Evolutionary conservation across 2,888 invertebrate genomes (phyloP).

Genomic region (Lasioglossum figueresi): DNA sequence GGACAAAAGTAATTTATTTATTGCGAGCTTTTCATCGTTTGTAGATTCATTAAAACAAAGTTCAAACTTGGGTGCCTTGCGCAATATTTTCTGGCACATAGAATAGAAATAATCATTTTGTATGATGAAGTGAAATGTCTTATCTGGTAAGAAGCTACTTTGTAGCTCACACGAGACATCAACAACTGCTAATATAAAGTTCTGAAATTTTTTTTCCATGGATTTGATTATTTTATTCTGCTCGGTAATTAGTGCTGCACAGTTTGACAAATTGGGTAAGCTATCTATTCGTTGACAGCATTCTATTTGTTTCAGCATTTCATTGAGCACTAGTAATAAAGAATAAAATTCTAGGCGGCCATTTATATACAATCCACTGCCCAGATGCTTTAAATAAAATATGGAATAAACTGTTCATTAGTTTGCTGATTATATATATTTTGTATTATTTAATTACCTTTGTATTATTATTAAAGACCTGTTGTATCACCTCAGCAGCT

Average conservation of each 20-base stretch:
- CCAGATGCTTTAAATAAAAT: conserved; percentile 40
- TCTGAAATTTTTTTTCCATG: conserved; percentile 9
- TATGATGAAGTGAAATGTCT: neutral
- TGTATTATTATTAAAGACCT: neutral
- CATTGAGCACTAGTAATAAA: conserved; percentile 25
- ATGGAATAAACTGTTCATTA: neutral
- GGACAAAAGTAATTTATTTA: conserved; percentile 18
- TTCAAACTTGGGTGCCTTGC: conserved; percentile 13
- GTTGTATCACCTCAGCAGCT: neutral
- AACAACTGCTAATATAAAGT: neutral
- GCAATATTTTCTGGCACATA: neutral
- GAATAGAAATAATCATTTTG: neutral
- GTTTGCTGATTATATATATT: neutral
- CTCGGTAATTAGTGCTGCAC: conserved; percentile 8
- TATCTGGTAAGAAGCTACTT: conserved; percentile 9
- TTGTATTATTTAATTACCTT: conserved; percentile 36
- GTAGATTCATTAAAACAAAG: conserved; percentile 5
- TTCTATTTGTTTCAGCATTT: conserved; percentile 3
- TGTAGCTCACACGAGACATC: neutral
- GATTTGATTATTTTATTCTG: conserved; percentile 15
- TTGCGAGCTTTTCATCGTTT: conserved; percentile 6
- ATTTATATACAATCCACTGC: conserved; percentile 31
- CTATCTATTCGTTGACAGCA: neutral
- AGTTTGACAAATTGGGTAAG: conserved; percentile 29
- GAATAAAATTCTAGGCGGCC: conserved; percentile 29